phyloP scores from a whole-genome alignment of 2,113 vertebrate species.

The Naja naja region DNA sequence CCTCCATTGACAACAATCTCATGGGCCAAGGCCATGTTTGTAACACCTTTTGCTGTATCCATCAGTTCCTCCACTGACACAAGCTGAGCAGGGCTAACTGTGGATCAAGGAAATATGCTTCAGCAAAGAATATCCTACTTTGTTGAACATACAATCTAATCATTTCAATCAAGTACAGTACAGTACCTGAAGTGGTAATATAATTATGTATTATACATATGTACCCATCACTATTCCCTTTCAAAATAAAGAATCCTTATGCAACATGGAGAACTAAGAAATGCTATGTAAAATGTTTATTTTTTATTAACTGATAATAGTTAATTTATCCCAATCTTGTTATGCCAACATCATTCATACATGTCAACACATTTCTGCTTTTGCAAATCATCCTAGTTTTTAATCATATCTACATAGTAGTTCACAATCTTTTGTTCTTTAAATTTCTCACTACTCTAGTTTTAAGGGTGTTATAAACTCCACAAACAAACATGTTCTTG shows the following conservation, averaged over 20 bases:
- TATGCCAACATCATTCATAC: background rate
- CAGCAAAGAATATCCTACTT: background rate
- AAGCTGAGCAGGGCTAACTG: conserved; percentile 83
- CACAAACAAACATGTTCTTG: background rate
- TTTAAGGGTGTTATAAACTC: background rate
- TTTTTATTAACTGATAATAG: background rate
- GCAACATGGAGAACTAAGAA: background rate
- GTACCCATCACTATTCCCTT: background rate
- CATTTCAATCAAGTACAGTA: background rate
- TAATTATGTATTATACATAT: background rate
- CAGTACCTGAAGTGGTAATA: background rate
- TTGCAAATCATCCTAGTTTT: background rate
- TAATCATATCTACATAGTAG: background rate
- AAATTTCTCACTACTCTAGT: background rate
- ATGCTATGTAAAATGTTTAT: background rate
- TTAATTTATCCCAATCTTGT: background rate
- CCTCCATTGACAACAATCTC: conserved; percentile 89
- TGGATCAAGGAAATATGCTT: conserved; percentile 29
- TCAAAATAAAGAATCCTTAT: background rate
- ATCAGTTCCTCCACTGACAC: conserved; percentile 89
- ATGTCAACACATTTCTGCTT: background rate
- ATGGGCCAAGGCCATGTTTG: conserved; percentile 94
- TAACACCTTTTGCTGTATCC: conserved; percentile 89
- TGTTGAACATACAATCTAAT: background rate
- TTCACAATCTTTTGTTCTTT: background rate